Evolutionary conservation across 2,797 vertebrate genomes (phyloP).

Genomic region (Sphaeramia orbicularis): DNA sequence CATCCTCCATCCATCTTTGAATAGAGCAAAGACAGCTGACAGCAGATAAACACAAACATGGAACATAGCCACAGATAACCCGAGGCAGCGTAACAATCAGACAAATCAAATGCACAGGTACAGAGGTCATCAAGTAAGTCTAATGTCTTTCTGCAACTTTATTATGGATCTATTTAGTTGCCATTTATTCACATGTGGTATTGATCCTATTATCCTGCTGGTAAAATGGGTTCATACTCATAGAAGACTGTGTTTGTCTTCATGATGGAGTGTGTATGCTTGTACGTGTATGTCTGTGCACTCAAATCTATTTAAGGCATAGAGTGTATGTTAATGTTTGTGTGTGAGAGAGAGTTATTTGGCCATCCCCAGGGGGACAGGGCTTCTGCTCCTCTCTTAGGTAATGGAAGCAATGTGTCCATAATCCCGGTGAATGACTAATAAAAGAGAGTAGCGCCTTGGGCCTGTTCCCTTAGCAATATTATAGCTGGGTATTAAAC

Average conservation of each 20-base stretch:
- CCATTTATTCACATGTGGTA: slow-evolving; percentile 75
- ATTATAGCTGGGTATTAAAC: slow-evolving; percentile 82
- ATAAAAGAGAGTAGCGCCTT: slow-evolving; percentile 84
- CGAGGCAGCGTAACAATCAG: slow-evolving; percentile 11
- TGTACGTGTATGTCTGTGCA: slow-evolving; percentile 38
- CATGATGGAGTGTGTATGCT: slow-evolving; percentile 60
- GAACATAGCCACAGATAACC: slow-evolving; percentile 5
- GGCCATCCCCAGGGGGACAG: slow-evolving; percentile 69
- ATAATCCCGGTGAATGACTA: slow-evolving; percentile 85
- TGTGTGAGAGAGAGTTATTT: slow-evolving; percentile 65
- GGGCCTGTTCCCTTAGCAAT: slow-evolving; percentile 79
- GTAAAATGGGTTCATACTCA: slow-evolving; percentile 69
- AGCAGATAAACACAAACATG: slow-evolving; percentile 23
- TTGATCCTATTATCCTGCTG: slow-evolving; percentile 77
- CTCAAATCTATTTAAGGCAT: slow-evolving; percentile 69
- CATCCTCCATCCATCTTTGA: slow-evolving; percentile 15
- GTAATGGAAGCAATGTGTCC: slow-evolving; percentile 85
- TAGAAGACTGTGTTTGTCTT: slow-evolving; percentile 68
- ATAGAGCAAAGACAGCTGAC: not conserved
- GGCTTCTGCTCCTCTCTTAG: slow-evolving; percentile 78
- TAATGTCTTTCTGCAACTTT: slow-evolving; percentile 61
- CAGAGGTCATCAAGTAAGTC: slow-evolving; percentile 26
- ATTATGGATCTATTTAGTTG: slow-evolving; percentile 67
- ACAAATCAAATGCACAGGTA: slow-evolving; percentile 9
- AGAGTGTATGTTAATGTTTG: slow-evolving; percentile 70